Conservation (phyloP, 2,888 invertebrate species). For the Dicyrtoma fusca region DNA sequence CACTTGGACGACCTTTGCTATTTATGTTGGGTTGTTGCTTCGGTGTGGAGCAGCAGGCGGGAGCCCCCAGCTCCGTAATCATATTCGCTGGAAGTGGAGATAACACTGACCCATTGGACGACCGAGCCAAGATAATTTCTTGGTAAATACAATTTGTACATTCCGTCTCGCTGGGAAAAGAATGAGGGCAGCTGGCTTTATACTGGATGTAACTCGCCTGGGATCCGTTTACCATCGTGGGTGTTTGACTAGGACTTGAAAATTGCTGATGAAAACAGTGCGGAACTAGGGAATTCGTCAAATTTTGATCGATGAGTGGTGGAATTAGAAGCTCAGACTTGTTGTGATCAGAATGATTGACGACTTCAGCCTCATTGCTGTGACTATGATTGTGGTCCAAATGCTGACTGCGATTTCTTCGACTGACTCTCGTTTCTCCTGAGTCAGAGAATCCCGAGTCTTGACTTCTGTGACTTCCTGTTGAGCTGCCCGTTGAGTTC, state of each 20-base stretch:
- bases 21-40: conserved; percentile 37
- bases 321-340: conserved; percentile 10
- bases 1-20: conserved; percentile 12
- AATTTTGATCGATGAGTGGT: conserved; percentile 11
- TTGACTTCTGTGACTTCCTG: conserved; percentile 71
- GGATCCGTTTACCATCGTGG: conserved; percentile 18
- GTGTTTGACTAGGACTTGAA: conserved; percentile 34
- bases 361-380: conserved; percentile 6
- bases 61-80: conserved; percentile 37
- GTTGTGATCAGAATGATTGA: conserved; percentile 5
- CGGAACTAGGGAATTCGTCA: conserved; percentile 11
- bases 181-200: not conserved
- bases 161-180: not conserved
- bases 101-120: not conserved
- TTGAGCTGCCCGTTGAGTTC: conserved; percentile 57
- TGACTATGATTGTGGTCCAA: conserved; percentile 31
- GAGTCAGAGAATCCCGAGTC: conserved; percentile 82
- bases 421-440: conserved; percentile 60
- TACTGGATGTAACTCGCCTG: conserved; percentile 7
- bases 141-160: conserved; percentile 42
- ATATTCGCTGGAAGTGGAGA: conserved; percentile 17
- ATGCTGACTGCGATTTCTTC: conserved; percentile 21
- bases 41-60: conserved; percentile 53
- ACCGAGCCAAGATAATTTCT: conserved; percentile 40
- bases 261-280: not conserved